Evolutionary conservation across 2,888 invertebrate genomes (phyloP).

Genomic region (Tipula confusa): DNA sequence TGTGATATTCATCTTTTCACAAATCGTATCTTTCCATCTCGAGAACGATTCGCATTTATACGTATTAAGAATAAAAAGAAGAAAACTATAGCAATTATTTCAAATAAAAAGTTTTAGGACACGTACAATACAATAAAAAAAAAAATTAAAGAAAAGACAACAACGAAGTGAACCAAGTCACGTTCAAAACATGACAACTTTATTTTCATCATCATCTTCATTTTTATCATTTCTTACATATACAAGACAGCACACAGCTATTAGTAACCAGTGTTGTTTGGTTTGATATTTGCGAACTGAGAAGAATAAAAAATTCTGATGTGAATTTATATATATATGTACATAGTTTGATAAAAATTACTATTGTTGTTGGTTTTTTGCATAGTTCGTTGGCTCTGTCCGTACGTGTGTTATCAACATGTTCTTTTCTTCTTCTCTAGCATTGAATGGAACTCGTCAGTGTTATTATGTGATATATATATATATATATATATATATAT

Average conservation of each 20-base stretch:
- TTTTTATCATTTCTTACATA: background rate
- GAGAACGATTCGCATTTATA: background rate
- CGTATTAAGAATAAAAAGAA: background rate
- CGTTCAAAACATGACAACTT: conserved; percentile 20
- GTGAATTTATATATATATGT: background rate
- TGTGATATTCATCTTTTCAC: conserved; percentile 9
- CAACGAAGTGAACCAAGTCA: background rate
- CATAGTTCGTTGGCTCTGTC: background rate
- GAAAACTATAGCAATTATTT: conserved; percentile 10
- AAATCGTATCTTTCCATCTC: background rate
- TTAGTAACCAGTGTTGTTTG: background rate
- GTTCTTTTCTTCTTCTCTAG: background rate
- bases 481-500: background rate
- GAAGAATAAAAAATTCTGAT: background rate
- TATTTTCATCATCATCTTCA: conserved; percentile 25
- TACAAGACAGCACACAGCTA: background rate
- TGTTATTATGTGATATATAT: background rate
- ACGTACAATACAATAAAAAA: background rate
- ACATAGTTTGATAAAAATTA: background rate
- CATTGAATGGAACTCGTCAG: background rate
- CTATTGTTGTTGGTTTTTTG: background rate
- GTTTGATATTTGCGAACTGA: conserved; percentile 20
- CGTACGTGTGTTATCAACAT: background rate
- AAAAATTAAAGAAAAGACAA: background rate
- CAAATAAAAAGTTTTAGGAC: conserved; percentile 6